Evolutionary conservation across 2,113 vertebrate species (phyloP).

Genomic region (Brachirus orientalis): DNA sequence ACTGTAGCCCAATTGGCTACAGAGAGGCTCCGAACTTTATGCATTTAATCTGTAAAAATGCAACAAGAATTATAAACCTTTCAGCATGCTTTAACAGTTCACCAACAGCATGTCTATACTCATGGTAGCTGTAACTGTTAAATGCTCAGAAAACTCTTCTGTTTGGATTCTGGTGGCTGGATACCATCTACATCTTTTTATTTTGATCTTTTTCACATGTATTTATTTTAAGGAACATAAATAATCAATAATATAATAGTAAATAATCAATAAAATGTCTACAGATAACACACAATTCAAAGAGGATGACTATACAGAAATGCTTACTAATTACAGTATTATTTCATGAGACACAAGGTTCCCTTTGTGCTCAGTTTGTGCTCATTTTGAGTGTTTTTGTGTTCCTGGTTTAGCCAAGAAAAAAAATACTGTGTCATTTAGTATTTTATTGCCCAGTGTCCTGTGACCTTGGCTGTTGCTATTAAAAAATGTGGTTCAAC

Average conservation of each 20-base stretch:
- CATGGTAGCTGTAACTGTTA: no score
- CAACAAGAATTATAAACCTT: conserved; percentile 5
- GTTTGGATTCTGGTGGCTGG: no score
- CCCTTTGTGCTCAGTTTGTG: conserved; percentile 3
- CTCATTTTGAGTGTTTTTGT: no score
- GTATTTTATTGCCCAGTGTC: not conserved
- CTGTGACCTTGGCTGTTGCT: not conserved
- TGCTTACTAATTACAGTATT: no score
- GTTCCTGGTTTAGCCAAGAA: not conserved
- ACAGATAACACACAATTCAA: no score
- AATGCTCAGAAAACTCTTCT: no score
- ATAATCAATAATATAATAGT: no score
- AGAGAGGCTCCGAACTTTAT: conserved; percentile 72
- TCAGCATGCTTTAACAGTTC: no score
- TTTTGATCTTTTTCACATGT: not conserved
- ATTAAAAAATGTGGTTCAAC: not conserved
- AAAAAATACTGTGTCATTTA: not conserved
- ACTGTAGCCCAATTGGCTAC: conserved; percentile 68
- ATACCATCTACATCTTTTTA: not conserved
- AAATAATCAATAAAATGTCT: no score
- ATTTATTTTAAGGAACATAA: conserved; percentile 3
- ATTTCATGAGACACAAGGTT: no score
- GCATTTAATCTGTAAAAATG: conserved; percentile 74
- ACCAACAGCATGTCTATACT: no score
- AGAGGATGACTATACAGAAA: no score